phyloP scores from a whole-genome alignment of 2,113 vertebrate species.

The Empidonax traillii region DNA sequence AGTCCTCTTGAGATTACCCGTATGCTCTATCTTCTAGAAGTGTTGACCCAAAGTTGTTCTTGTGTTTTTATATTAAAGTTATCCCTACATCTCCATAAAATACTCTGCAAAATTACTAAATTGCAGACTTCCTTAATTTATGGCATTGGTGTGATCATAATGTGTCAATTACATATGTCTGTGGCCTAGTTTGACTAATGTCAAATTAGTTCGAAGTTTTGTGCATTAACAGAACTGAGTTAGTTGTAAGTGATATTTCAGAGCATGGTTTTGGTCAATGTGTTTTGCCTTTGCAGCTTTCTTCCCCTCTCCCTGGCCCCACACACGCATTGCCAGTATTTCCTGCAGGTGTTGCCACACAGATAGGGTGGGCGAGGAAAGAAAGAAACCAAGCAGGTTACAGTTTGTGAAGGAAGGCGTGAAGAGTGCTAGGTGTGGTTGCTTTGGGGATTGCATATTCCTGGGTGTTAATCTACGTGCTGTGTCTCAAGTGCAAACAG shows the following conservation, averaged over 20 bases:
- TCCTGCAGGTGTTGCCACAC: neutral
- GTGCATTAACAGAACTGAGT: neutral
- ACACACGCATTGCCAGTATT: neutral
- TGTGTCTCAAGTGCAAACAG: neutral
- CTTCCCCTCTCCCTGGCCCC: rapidly evolving
- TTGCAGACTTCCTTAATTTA: neutral
- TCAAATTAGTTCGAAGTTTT: neutral
- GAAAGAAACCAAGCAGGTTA: neutral
- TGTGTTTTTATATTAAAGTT: neutral
- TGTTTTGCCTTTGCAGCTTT: neutral
- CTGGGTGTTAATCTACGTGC: neutral
- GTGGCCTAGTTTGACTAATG: neutral
- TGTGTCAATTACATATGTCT: neutral
- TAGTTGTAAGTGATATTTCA: neutral
- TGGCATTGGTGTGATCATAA: neutral
- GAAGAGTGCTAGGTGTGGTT: neutral
- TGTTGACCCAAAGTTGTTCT: neutral
- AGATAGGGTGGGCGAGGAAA: neutral
- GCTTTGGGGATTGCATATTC: neutral
- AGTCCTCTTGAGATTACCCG: neutral
- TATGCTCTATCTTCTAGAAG: neutral
- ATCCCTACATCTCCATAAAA: neutral
- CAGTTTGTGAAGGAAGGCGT: neutral
- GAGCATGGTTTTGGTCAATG: neutral
- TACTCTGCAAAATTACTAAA: neutral